Evolutionary conservation across 2,797 vertebrate genomes (phyloP).

Genomic region (Erethizon dorsatum): DNA sequence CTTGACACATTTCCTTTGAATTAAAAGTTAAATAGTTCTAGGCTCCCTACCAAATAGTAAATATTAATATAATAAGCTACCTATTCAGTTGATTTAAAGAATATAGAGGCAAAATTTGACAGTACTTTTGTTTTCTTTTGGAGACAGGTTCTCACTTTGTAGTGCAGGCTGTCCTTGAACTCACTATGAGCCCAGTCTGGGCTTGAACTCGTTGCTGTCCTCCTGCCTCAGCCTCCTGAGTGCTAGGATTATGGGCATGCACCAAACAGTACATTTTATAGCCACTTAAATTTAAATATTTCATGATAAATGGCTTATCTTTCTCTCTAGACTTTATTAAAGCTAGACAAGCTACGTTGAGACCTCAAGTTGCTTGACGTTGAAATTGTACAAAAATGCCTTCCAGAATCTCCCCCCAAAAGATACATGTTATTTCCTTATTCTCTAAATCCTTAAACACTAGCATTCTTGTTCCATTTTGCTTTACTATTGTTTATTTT

Average conservation of each 20-base stretch:
- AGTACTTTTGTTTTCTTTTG: too few relatives aligned
- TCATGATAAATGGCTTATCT: not conserved
- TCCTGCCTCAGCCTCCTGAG: too few relatives aligned
- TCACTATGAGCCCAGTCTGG: too few relatives aligned
- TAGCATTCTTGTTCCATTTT: not conserved
- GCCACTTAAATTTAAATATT: not conserved
- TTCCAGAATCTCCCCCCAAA: not conserved
- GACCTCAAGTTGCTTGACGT: not conserved
- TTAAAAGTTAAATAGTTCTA: constrained; percentile 25
- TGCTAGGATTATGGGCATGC: too few relatives aligned
- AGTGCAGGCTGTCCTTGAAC: too few relatives aligned
- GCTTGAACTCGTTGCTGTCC: too few relatives aligned
- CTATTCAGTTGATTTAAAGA: constrained; percentile 27
- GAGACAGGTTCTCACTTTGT: too few relatives aligned
- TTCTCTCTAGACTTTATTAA: not conserved
- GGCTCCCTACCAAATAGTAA: not conserved
- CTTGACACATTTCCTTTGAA: constrained; percentile 9
- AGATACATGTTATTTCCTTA: not conserved
- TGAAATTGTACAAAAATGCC: not conserved
- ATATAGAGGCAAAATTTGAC: not conserved
- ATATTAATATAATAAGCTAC: not conserved
- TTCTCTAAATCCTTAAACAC: not conserved
- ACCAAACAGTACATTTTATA: not conserved
- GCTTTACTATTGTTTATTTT: not conserved
- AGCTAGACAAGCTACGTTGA: not conserved